Evolutionary conservation across 2,797 vertebrate species (phyloP), one percentile per base, ranked within the genome.

Genomic region (Mus spretus): DNA sequence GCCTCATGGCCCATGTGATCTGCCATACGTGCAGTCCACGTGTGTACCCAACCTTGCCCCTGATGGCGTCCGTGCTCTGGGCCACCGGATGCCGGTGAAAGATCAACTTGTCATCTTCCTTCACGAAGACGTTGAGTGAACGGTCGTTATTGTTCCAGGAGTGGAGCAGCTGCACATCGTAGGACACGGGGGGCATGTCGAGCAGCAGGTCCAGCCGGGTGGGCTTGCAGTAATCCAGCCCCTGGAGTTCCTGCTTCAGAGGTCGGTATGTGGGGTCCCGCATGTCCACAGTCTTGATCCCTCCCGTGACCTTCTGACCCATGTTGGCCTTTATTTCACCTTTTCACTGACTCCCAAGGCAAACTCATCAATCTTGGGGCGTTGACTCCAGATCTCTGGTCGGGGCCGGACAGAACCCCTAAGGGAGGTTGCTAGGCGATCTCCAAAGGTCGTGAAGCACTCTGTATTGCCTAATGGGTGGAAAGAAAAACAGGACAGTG

Each of bases 21-120:
- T 99, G 99, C 99, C 99, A 99, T 17, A 99, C 99, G 0, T 99
- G 99, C 93, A 99, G 99, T 55, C 99, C 99, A 1, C 99, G 98
- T 0, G 99, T 99, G 96, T 99, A 99, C n/a, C 99, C 99, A 3
- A 99, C 99, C 34, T 99, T 99, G 94, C 99, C 99, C 57, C 99
- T 97, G 98, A 99, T 99, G 96, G 99, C 99, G 2, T 99, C 99
- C 0, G 99, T 99, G 98, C 99, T 99, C 98, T 99, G 99, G 0
- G 99, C 99, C 98, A 99, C 99, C 2, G 99, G 99, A 97, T 99
- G 99, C 98, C 99, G 98, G 98, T 99, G 99, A 91, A 99, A 99
- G 84, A 99, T 99, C 19, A 99, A 99, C 94, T 99, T 99, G 98
- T 99, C 99, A 10, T 99, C 99, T 70, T 99, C 99, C 92, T 99